These are phyloP conservation scores for Maniola jurtina DNA, from an alignment of 1,140 invertebrate genomes.

Conservation along the genomic window DNA sequence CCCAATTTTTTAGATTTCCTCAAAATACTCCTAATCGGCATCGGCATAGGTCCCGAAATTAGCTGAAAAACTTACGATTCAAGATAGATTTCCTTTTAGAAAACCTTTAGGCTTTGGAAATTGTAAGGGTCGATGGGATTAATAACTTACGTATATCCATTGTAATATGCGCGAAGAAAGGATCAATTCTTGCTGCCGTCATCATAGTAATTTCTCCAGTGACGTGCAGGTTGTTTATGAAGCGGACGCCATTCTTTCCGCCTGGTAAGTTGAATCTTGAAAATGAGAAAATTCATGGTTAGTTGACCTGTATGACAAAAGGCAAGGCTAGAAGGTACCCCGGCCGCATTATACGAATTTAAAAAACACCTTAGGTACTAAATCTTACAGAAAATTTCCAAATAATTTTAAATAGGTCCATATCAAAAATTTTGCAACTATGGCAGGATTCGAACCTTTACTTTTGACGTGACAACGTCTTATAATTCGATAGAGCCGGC, in stretches of 20 bases:
- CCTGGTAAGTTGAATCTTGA: slow-evolving; percentile 50
- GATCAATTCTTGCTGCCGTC: slow-evolving; percentile 39
- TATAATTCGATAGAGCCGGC: no score
- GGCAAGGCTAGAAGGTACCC: no score
- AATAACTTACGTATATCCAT: slow-evolving; percentile 66
- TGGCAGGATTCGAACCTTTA: no score
- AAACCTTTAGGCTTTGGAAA: neutral
- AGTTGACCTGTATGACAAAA: neutral
- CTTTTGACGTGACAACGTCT: no score
- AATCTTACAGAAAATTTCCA: no score
- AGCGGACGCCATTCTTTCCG: slow-evolving; percentile 51
- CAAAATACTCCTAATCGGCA: no score
- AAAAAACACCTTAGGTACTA: no score
- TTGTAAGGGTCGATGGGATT: neutral
- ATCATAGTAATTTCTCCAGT: slow-evolving; percentile 55
- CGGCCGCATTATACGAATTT: no score
- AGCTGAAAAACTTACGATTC: neutral
- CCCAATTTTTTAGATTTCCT: no score
- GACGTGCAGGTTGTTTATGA: slow-evolving; percentile 58
- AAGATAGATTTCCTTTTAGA: neutral
- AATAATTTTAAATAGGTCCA: no score
- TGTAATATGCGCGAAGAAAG: slow-evolving; percentile 50
- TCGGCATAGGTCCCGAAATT: no score
- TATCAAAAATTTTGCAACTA: no score
- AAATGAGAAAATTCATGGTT: slow-evolving; percentile 18